Evolutionary conservation across 2,888 invertebrate genomes (phyloP), one percentile per base, ranked within the genome.

Genomic region (Melanophora roralis): DNA sequence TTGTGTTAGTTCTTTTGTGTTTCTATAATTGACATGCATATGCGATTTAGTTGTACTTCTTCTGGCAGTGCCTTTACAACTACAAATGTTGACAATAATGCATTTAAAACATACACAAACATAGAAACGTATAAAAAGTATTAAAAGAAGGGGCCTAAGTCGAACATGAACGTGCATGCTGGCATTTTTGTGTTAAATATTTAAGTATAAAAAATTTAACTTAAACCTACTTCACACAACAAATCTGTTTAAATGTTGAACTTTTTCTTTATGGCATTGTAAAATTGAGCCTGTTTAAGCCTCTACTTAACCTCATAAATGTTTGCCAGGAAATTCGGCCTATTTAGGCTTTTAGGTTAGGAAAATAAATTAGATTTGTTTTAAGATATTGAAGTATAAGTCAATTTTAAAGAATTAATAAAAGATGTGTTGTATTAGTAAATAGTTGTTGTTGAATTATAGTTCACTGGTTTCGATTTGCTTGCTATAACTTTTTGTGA

Each of bases 1-100:
- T 62, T 19, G 55, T 55, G 16, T 47, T 32, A 12, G 27, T 32
- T 11, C 16, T 59, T 65, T 71, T 51, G 19, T 38, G 36, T 47
- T 38, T 59, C 40, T 68, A 36, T 64, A 71, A 65, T 71, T 72
- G 57, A 75, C 51, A 74, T 65, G 49, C 53, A 69, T 62, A 72
- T 72, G 76, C 68, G 80, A 80, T 64, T 51, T 68, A 19, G 45
- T 40, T 53, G 47, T 49, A 49, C 47, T 40, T 55, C 47, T 60
- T 27, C 53, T 65, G 47, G 36, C 27, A 62, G 45, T 72, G 72
- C 19, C 34, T 55, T 53, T 68, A 55, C 32, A 71, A 59, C 11
- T 60, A 55, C 57, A 68, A 68, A 64, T 69, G 80, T 68, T 76
- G 80, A 74, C 78, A 81, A 78, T 81, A 81, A 81, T 81, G 78